phyloP scores from a whole-genome alignment of 2,113 vertebrate genomes.

The Callipepla squamata region DNA sequence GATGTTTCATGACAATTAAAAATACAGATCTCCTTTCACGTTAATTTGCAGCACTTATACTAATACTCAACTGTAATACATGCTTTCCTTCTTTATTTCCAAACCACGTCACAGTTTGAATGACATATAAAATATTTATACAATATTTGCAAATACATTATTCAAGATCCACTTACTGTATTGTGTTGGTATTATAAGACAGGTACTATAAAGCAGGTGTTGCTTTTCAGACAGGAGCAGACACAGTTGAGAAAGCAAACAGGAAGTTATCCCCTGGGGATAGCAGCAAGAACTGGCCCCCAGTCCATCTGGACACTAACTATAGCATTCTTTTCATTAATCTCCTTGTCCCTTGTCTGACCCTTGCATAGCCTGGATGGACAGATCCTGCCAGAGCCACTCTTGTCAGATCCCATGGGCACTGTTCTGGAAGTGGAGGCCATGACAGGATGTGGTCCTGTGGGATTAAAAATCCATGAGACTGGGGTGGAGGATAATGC shows the following conservation, averaged over 20 bases:
- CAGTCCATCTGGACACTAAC: background rate
- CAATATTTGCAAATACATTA: background rate
- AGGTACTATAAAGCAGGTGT: background rate
- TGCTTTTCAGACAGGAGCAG: background rate
- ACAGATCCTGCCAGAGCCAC: background rate
- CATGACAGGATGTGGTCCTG: rapidly evolving
- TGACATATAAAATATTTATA: background rate
- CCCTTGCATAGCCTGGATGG: rapidly evolving
- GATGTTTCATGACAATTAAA: background rate
- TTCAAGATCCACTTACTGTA: background rate
- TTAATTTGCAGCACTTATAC: background rate
- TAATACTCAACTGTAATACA: background rate
- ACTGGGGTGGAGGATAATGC: background rate
- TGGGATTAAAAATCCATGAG: background rate
- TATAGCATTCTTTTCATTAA: background rate
- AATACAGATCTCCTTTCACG: background rate
- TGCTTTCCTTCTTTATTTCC: background rate
- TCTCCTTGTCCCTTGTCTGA: background rate
- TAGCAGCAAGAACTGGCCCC: background rate
- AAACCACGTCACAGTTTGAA: background rate
- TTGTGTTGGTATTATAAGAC: background rate
- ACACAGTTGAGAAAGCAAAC: background rate
- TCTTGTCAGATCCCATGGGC: background rate
- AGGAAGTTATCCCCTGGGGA: background rate
- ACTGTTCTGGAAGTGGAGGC: rapidly evolving